Base-by-base conservation (phyloP, 2,797 vertebrate genomes). In the Silurus lanzhouensis region DNA sequence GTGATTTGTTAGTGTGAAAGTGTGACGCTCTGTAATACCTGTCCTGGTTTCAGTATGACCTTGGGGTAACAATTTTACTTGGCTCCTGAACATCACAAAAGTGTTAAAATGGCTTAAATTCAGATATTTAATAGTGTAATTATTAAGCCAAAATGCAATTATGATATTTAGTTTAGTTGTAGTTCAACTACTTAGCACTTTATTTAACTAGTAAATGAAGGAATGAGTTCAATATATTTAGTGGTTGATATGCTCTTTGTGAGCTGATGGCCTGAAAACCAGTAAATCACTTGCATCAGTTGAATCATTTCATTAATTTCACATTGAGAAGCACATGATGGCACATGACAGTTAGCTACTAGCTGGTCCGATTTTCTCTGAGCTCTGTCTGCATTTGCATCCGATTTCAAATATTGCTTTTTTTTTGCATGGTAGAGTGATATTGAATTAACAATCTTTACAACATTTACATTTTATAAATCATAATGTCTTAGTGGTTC, bases 1-100 rank as follows among this genome's bases (percentile, higher is more conserved):
- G 85, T 89, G 89, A 88, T 90, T 90, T 85, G 81, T 83, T 9
- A 61, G 14, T 61, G 13, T 63, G 82, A 80, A 75, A 4, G 7
- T 7, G 48, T 52, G 4, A 38, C 48, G 55, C 64, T 71, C 88
- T 74, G 44, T 74, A 84, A 83, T 84, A 67, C 38, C 8, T 60
- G 27, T 83, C 77, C 38, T 58, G 80, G 79, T 85, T 83, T 77
- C 44, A 85, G 60, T 31, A 70, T 46, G 25, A 68, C 71, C 55
- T 22, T 78, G 27, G 57, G 27, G 25, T 27, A 57, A 20, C 64
- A 38, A 22, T 66, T 60, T 25, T 55, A 25, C 71, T 52, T 25
- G 20, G 9, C 70, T 48, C 20, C 8, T 46, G 9, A 22, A 46
- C 5, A 38, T 1, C 1, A 17, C 44, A 72, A 72, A 46, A 72